A percentile compares a stretch with the other conserved stretches of the same genome.
These are phyloP conservation scores for Synergus umbraculus DNA, from an alignment of 2,888 invertebrate species.

Conservation along the genomic window DNA sequence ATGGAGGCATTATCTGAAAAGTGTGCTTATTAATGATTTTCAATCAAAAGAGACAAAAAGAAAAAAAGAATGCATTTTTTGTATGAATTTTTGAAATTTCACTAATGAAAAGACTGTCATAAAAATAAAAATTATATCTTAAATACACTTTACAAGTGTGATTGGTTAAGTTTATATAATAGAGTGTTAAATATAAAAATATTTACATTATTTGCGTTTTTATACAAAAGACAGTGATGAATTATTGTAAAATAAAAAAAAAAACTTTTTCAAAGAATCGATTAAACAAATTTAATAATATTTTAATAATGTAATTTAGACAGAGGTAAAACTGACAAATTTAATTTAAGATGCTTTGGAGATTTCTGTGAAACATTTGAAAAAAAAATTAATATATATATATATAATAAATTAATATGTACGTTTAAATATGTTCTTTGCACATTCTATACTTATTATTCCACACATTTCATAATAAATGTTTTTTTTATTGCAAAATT, in stretches of 20 bases:
- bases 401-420: no score
- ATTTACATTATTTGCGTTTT: neutral
- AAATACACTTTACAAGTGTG: neutral
- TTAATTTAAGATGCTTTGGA: neutral
- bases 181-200: neutral
- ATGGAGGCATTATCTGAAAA: conserved; percentile 9
- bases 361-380: neutral
- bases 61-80: neutral
- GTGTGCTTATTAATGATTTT: conserved; percentile 5
- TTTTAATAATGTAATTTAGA: neutral
- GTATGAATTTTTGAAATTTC: neutral
- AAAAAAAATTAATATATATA: neutral
- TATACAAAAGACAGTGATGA: neutral
- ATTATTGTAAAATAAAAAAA: neutral
- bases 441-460: neutral
- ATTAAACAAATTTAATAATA: neutral
- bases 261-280: neutral
- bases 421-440: neutral
- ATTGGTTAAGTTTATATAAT: neutral
- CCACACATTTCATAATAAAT: neutral
- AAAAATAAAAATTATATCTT: neutral
- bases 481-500: neutral
- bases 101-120: neutral
- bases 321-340: neutral
- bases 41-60: neutral